phyloP scores from a whole-genome alignment of 2,113 vertebrate species.

The Sardina pilchardus region DNA sequence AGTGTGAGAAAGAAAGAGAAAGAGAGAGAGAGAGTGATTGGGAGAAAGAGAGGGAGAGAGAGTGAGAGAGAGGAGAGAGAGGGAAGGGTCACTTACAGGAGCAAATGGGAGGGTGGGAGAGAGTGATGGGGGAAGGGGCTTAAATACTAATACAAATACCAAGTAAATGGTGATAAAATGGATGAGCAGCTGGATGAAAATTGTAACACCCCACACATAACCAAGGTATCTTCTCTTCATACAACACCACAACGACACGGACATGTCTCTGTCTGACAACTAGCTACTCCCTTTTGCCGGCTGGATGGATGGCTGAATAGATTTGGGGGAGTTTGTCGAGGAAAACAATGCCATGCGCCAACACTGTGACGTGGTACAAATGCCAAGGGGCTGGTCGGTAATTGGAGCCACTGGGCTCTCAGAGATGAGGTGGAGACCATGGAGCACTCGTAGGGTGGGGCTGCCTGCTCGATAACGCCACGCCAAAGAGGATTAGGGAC shows the following conservation, averaged over 20 bases:
- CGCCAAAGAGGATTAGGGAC: neutral
- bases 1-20: neutral
- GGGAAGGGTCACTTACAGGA: neutral
- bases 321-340: neutral
- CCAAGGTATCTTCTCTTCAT: neutral
- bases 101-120: neutral
- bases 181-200: too few species aligned
- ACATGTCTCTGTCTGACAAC: neutral
- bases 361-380: neutral
- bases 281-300: neutral
- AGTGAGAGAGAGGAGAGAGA: neutral
- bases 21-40: slow-evolving; percentile 28
- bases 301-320: neutral
- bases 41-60: slow-evolving; percentile 17
- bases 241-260: neutral
- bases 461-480: neutral
- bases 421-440: neutral
- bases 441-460: neutral
- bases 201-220: neutral
- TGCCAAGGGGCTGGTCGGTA: neutral
- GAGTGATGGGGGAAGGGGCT: neutral
- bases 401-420: neutral
- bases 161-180: too few species aligned
- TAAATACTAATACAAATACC: neutral
- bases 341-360: neutral